Evolutionary conservation across 2,888 invertebrate species (phyloP).

Genomic region (Digitonthophagus gazella): DNA sequence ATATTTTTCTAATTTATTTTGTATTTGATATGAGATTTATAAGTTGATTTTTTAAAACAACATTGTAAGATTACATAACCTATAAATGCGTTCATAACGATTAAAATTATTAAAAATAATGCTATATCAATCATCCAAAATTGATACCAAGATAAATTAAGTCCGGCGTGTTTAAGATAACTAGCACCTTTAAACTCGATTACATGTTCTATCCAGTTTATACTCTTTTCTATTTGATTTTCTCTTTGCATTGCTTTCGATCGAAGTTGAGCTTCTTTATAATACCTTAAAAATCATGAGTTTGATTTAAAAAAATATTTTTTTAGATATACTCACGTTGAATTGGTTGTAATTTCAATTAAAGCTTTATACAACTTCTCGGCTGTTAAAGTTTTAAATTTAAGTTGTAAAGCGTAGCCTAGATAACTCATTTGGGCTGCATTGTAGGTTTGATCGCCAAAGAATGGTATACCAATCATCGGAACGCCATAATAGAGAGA

Average conservation of each 20-base stretch:
- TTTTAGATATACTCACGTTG: constrained; percentile 11
- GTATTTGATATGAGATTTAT: too few species aligned
- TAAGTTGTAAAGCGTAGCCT: constrained; percentile 27
- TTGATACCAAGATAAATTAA: constrained; percentile 30
- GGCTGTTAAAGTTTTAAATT: constrained; percentile 5
- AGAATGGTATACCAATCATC: constrained; percentile 32
- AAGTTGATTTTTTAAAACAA: too few species aligned
- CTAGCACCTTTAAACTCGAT: constrained; percentile 30
- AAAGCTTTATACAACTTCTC: constrained; percentile 8
- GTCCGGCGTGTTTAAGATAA: constrained; percentile 27
- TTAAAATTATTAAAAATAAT: too few species aligned
- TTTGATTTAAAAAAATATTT: neutral
- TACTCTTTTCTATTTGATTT: constrained; percentile 26
- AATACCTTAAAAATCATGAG: constrained; percentile 9
- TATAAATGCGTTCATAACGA: too few species aligned
- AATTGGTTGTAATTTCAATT: constrained; percentile 17
- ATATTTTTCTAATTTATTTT: too few species aligned
- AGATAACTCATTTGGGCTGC: constrained; percentile 24
- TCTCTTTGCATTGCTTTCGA: constrained; percentile 29
- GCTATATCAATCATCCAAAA: constrained; percentile 21
- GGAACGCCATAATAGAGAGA: constrained; percentile 33
- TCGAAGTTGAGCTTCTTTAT: constrained; percentile 23
- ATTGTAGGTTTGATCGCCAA: constrained; percentile 33
- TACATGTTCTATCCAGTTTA: constrained; percentile 33
- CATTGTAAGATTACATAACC: too few species aligned